Conservation (phyloP, 2,113 vertebrate species). For the Cepphus grylle region DNA sequence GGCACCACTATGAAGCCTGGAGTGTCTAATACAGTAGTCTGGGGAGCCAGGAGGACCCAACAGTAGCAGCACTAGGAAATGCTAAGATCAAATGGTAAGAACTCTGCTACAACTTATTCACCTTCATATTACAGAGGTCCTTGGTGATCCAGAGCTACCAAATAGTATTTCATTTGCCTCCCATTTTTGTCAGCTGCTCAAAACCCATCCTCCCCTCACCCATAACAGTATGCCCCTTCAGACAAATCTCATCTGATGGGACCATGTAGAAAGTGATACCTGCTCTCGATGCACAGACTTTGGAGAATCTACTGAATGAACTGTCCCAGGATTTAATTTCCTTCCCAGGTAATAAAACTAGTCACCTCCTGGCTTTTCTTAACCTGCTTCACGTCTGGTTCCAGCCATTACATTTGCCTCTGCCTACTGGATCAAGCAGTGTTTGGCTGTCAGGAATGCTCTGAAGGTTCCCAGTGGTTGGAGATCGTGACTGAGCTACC, state of each 20-base stretch:
- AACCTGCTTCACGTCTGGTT: background rate
- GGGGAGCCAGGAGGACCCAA: background rate
- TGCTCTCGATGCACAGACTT: background rate
- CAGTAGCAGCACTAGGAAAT: background rate
- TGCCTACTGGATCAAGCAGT: background rate
- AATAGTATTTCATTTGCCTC: background rate
- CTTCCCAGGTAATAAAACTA: background rate
- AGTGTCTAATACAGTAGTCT: background rate
- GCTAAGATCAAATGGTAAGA: background rate
- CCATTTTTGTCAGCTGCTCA: background rate
- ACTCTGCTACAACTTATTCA: background rate
- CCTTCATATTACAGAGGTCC: background rate
- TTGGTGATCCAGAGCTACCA: background rate
- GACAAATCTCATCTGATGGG: background rate
- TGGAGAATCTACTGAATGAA: background rate
- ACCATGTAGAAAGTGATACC: background rate
- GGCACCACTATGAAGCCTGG: background rate
- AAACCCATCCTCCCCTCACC: background rate
- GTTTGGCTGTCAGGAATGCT: background rate
- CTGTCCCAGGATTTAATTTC: background rate
- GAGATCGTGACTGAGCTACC: background rate
- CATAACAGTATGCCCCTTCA: background rate
- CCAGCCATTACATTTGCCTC: background rate
- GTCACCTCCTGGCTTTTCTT: background rate
- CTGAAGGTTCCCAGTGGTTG: background rate